These are phyloP conservation scores for Brachystomella parvula DNA, from an alignment of 1,140 invertebrate genomes.

Conservation along the genomic window DNA sequence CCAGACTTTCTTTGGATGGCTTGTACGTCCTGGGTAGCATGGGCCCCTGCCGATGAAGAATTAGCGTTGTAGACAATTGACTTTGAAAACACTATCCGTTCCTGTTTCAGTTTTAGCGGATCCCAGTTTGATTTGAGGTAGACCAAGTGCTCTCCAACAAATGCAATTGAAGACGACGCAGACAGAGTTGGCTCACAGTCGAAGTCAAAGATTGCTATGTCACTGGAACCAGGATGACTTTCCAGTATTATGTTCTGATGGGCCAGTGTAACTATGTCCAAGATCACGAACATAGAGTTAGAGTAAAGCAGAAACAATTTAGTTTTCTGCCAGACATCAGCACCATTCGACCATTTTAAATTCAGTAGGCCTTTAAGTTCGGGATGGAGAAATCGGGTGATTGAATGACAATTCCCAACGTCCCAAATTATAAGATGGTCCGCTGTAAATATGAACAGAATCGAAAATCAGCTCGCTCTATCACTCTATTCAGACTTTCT, in stretches of 20 bases:
- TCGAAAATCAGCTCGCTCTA: too few species aligned
- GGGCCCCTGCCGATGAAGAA: background rate
- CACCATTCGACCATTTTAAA: constrained; percentile 25
- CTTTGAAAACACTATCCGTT: constrained; percentile 7
- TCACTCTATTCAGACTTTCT: too few species aligned
- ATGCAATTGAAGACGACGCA: constrained; percentile 18
- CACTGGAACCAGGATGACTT: background rate
- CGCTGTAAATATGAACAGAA: too few species aligned
- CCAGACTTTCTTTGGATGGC: constrained; percentile 16
- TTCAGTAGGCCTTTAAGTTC: constrained; percentile 23
- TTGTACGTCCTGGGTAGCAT: background rate
- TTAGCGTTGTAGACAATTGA: background rate
- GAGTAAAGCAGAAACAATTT: constrained; percentile 35
- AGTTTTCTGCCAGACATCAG: constrained; percentile 26
- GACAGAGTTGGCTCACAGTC: constrained; percentile 17
- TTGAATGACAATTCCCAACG: constrained; percentile 19
- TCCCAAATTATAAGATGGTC: constrained; percentile 31
- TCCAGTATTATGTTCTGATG: constrained; percentile 30
- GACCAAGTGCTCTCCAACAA: constrained; percentile 12
- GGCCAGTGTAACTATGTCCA: constrained; percentile 20
- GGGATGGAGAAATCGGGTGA: constrained; percentile 27
- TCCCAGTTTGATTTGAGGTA: constrained; percentile 17
- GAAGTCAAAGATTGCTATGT: constrained; percentile 21
- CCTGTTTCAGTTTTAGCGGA: constrained; percentile 19
- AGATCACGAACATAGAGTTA: constrained; percentile 27